Conservation (phyloP, 1,140 invertebrate genomes). For the Cecropterus lyciades region DNA sequence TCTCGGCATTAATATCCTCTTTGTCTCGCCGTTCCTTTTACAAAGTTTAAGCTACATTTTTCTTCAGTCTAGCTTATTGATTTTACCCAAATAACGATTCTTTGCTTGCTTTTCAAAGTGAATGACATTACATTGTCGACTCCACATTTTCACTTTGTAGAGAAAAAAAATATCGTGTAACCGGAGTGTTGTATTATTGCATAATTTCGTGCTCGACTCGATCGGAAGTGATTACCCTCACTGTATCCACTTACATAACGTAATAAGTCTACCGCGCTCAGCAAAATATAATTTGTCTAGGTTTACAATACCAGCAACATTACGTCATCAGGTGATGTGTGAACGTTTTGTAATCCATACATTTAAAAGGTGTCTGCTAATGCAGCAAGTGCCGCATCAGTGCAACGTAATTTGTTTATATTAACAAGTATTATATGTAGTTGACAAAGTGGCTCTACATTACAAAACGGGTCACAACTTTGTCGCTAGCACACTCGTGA, state of each 20-base stretch:
- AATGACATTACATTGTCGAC: constrained; percentile 5
- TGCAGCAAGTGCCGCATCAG: not conserved
- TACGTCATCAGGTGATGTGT: constrained; percentile 20
- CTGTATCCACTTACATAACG: constrained; percentile 23
- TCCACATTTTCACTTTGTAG: constrained; percentile 4
- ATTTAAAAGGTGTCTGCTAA: constrained; percentile 8
- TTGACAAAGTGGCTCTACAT: constrained; percentile 35
- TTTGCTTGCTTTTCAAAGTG: not conserved
- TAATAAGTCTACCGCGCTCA: constrained; percentile 20
- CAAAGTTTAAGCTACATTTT: constrained; percentile 16
- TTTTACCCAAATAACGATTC: not conserved
- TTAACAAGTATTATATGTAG: not conserved
- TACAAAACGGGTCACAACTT: constrained; percentile 52
- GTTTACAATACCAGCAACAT: constrained; percentile 10
- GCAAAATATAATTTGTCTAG: constrained; percentile 29
- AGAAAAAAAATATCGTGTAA: not conserved
- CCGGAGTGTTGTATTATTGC: constrained; percentile 7
- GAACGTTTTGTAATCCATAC: constrained; percentile 14
- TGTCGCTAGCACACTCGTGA: constrained; percentile 48
- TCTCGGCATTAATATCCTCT: constrained; percentile 21
- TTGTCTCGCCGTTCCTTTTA: constrained; percentile 15
- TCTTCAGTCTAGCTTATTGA: not conserved
- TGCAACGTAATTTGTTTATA: not conserved
- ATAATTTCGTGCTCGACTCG: constrained; percentile 15
- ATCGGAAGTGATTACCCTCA: constrained; percentile 25